Conservation (phyloP, 2,797 vertebrate species). For the Mus spretus region DNA sequence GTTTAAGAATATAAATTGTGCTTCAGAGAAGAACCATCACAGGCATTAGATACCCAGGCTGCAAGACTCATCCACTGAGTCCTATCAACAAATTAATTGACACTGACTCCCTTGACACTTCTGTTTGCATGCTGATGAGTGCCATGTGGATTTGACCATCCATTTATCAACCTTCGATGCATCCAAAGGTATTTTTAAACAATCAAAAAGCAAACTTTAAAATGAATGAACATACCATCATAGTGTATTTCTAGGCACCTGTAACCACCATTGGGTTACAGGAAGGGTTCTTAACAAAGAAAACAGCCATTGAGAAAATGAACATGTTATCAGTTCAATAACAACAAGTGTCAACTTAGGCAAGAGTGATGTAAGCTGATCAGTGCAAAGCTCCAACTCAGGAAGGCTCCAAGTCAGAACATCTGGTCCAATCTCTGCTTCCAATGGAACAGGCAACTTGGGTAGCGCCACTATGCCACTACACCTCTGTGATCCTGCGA, state of each 20-base stretch:
- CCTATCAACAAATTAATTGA: constrained; percentile 62
- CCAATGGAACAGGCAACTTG: neutral
- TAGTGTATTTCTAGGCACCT: constrained; percentile 4
- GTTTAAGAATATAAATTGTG: constrained; percentile 37
- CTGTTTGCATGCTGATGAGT: constrained; percentile 57
- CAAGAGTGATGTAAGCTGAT: neutral
- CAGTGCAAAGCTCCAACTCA: neutral
- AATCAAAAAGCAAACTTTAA: constrained; percentile 21
- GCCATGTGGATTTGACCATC: constrained; percentile 37
- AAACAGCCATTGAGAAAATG: constrained; percentile 40
- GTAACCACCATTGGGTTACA: constrained; percentile 43
- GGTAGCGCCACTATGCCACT: neutral
- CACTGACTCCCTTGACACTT: neutral
- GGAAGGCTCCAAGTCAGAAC: neutral
- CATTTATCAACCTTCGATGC: neutral
- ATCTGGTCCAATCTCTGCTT: neutral
- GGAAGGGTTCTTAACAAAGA: constrained; percentile 35
- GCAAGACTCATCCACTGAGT: neutral
- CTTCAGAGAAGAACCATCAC: constrained; percentile 24
- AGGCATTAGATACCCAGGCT: neutral
- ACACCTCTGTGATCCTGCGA: neutral
- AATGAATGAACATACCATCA: neutral
- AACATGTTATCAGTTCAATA: constrained; percentile 27
- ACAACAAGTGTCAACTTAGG: neutral
- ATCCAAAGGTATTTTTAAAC: constrained; percentile 55